Percentiles rank a stretch among this genome's conserved stretches.
Evolutionary conservation across 2,113 vertebrate genomes (phyloP).

Genomic region (Pseudorasbora parva): DNA sequence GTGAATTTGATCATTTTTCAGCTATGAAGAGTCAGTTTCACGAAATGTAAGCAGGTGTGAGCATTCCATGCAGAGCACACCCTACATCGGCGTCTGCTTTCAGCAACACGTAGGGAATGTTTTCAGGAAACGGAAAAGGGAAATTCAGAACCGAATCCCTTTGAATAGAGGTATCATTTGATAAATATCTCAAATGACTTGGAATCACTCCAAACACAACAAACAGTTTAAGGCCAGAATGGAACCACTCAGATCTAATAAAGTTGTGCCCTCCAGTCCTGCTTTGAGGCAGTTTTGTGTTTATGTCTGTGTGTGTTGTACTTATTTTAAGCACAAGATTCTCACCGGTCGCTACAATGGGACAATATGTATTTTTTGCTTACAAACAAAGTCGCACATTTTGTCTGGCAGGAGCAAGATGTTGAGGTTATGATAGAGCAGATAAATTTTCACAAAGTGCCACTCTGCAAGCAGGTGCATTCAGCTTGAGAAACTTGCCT

Average conservation of each 20-base stretch:
- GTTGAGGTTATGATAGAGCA: slow-evolving; percentile 67
- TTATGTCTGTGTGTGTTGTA: slow-evolving; percentile 32
- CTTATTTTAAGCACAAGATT: neutral
- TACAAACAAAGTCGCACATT: neutral
- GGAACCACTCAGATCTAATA: slow-evolving; percentile 46
- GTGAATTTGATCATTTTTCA: slow-evolving; percentile 13
- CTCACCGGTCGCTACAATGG: neutral
- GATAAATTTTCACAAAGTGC: slow-evolving; percentile 60
- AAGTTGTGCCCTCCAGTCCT: neutral
- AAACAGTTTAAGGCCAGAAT: slow-evolving; percentile 46
- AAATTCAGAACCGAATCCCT: slow-evolving; percentile 48
- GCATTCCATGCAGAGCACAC: neutral
- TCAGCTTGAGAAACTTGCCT: slow-evolving; percentile 62
- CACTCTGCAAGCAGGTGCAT: slow-evolving; percentile 68
- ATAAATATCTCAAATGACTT: slow-evolving; percentile 48
- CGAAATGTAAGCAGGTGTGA: slow-evolving; percentile 49
- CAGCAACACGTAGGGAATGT: slow-evolving; percentile 35
- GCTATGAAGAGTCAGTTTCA: slow-evolving; percentile 19
- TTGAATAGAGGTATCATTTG: slow-evolving; percentile 51
- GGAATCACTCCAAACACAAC: slow-evolving; percentile 51
- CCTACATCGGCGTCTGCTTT: slow-evolving; percentile 10
- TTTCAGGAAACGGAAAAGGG: slow-evolving; percentile 26
- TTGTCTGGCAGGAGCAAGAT: slow-evolving; percentile 52
- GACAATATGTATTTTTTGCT: slow-evolving; percentile 28
- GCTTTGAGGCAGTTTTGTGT: slow-evolving; percentile 16